These are phyloP conservation scores for Istiophorus platypterus DNA, from an alignment of 2,113 vertebrate genomes.

Conservation along the genomic window DNA sequence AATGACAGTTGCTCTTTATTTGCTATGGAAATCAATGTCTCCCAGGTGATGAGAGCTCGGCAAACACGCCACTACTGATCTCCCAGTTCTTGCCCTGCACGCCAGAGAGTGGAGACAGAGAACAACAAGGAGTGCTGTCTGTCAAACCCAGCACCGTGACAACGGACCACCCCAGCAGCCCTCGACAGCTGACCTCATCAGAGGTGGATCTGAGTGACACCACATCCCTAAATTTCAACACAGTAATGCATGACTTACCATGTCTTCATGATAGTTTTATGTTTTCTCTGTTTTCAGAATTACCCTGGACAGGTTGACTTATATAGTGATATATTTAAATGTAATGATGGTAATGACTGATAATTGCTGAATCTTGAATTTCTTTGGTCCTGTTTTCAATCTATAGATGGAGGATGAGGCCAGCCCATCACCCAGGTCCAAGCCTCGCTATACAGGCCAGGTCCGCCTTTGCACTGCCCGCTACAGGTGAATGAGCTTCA, in stretches of 20 bases:
- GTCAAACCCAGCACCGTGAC: conserved; percentile 85
- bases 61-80: conserved; percentile 82
- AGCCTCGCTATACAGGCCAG: conserved; percentile 94
- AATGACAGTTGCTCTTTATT: conserved; percentile 76
- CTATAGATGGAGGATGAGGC: conserved; percentile 94
- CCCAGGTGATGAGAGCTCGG: conserved; percentile 88
- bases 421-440: conserved; percentile 88
- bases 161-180: conserved; percentile 81
- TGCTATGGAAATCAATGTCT: conserved; percentile 80
- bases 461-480: conserved; percentile 97
- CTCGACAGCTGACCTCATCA: conserved; percentile 88
- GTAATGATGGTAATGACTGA: background rate
- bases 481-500: conserved; percentile 88
- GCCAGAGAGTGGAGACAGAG: conserved; percentile 81
- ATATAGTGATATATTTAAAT: background rate
- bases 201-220: conserved; percentile 80
- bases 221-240: background rate
- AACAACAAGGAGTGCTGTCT: conserved; percentile 81
- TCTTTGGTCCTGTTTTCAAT: background rate
- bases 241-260: background rate
- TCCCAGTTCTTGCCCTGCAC: conserved; percentile 84
- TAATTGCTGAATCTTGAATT: background rate
- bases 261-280: background rate
- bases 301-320: background rate
- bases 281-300: background rate